Conservation (phyloP, 2,888 invertebrate species). For the Galeruca laticollis region DNA sequence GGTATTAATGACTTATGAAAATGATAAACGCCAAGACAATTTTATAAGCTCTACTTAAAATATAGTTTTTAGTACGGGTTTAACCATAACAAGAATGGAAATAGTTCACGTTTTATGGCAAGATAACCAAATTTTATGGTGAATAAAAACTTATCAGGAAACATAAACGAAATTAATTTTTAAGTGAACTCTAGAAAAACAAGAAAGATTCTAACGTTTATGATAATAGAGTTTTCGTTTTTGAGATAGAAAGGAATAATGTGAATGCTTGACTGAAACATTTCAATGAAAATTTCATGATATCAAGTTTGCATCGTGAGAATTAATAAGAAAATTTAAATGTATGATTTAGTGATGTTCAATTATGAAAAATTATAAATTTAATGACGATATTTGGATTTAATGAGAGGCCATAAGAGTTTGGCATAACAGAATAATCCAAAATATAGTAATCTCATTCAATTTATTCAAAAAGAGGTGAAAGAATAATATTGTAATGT, state of each 20-base stretch:
- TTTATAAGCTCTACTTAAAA: conserved; percentile 13
- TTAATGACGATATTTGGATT: too few species aligned
- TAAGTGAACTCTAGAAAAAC: neutral
- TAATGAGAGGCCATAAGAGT: too few species aligned
- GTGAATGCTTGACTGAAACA: too few species aligned
- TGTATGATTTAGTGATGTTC: too few species aligned
- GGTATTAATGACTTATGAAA: conserved; percentile 3
- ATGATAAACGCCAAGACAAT: conserved; percentile 2
- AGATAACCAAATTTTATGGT: conserved; percentile 12
- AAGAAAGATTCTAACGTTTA: neutral
- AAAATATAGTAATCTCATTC: too few species aligned
- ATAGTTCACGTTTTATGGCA: conserved; percentile 11
- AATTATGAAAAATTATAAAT: too few species aligned
- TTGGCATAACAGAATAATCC: too few species aligned
- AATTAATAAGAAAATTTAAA: too few species aligned
- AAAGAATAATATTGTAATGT: too few species aligned
- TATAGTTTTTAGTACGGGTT: conserved; percentile 4
- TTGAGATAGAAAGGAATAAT: neutral
- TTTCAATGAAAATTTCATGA: too few species aligned
- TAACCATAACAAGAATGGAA: conserved; percentile 6
- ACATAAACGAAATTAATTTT: neutral
- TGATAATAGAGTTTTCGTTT: neutral
- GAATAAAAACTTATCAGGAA: conserved; percentile 3
- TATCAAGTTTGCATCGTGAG: too few species aligned
- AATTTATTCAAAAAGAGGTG: too few species aligned